Evolutionary conservation across 1,140 invertebrate species (phyloP).

Genomic region (Papilio machaon): DNA sequence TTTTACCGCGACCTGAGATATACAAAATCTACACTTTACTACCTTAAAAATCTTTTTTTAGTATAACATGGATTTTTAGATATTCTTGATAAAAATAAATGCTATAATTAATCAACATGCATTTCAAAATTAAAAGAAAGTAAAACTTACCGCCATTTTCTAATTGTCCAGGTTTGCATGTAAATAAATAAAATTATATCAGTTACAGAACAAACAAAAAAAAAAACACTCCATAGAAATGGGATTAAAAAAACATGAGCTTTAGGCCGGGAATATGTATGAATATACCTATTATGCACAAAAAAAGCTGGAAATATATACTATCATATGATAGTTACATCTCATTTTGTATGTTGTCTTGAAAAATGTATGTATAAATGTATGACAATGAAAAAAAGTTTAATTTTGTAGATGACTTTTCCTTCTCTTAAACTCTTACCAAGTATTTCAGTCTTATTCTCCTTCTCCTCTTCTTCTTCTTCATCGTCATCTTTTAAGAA

Average conservation of each 20-base stretch:
- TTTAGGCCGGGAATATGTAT: background rate
- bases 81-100: background rate
- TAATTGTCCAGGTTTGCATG: constrained; percentile 71
- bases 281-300: background rate
- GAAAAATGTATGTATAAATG: background rate
- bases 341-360: background rate
- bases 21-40: background rate
- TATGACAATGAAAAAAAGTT: background rate
- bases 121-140: constrained; percentile 36
- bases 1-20: constrained; percentile 88
- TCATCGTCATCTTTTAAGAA: constrained; percentile 97
- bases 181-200: constrained; percentile 71
- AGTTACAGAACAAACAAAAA: constrained; percentile 52
- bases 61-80: no score
- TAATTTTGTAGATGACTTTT: background rate
- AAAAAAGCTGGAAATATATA: background rate
- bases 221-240: background rate
- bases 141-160: constrained; percentile 76
- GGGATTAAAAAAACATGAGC: background rate
- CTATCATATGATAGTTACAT: background rate
- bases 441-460: constrained; percentile 83
- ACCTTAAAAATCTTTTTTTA: background rate
- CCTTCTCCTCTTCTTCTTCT: constrained; percentile 91
- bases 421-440: constrained; percentile 61
- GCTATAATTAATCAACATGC: constrained; percentile 12